Evolutionary conservation across 2,888 invertebrate genomes (phyloP).

Genomic region (Hedychridium roseum): DNA sequence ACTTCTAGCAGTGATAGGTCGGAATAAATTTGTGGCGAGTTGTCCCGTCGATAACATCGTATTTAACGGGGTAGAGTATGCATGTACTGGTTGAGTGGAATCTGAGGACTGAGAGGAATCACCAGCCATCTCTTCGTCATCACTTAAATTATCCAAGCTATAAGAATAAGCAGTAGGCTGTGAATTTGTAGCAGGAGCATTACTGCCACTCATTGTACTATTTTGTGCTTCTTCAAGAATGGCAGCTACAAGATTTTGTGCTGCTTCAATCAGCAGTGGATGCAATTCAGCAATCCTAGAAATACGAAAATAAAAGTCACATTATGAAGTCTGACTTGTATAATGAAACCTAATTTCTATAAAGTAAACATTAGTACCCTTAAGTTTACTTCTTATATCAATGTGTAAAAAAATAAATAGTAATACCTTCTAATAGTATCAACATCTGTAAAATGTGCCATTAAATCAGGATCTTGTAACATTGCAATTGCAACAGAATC

Average conservation of each 20-base stretch:
- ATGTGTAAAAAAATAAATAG: not conserved
- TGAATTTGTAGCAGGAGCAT: slow-evolving; percentile 40
- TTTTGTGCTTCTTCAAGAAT: slow-evolving; percentile 63
- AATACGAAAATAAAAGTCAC: slow-evolving; percentile 7
- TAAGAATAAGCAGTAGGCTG: slow-evolving; percentile 65
- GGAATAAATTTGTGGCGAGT: too few species aligned
- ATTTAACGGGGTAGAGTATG: slow-evolving; percentile 44
- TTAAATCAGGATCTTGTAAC: slow-evolving; percentile 79
- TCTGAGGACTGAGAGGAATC: slow-evolving; percentile 65
- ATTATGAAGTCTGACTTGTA: slow-evolving; percentile 3
- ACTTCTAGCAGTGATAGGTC: too few species aligned
- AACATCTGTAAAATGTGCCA: slow-evolving; percentile 75
- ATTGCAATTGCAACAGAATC: slow-evolving; percentile 80
- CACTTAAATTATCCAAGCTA: slow-evolving; percentile 67
- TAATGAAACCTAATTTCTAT: not conserved
- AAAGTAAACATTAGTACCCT: too few species aligned
- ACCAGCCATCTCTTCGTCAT: slow-evolving; percentile 68
- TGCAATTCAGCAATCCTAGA: slow-evolving; percentile 72
- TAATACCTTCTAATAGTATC: slow-evolving; percentile 62
- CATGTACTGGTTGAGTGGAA: slow-evolving; percentile 53
- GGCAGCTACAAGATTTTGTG: slow-evolving; percentile 72
- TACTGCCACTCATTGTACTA: slow-evolving; percentile 40
- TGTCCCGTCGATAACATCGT: slow-evolving; percentile 77
- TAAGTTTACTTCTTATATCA: not conserved
- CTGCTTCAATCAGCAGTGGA: slow-evolving; percentile 75